Conservation (phyloP, 2,113 vertebrate species). For the Herpetotheres cachinnans region DNA sequence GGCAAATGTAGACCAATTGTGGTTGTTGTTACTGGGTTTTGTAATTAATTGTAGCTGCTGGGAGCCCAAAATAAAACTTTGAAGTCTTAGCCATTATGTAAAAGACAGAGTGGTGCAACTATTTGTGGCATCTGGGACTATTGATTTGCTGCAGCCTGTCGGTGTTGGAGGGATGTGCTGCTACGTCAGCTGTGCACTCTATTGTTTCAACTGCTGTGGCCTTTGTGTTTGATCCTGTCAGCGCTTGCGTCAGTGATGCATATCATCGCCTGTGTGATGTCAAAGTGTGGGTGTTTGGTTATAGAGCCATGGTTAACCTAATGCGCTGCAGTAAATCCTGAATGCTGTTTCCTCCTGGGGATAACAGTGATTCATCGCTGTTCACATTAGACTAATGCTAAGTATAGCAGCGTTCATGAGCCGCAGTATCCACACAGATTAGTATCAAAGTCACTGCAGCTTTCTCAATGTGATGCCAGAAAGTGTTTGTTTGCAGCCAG, state of each 20-base stretch:
- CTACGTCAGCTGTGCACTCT: conserved; percentile 44
- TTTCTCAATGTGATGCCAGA: background rate
- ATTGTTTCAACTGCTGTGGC: conserved; percentile 49
- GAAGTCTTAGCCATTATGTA: conserved; percentile 27
- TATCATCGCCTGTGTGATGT: conserved; percentile 74
- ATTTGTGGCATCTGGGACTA: conserved; percentile 56
- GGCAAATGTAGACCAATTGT: background rate
- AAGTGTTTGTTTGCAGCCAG: conserved; percentile 14
- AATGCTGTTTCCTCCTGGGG: conserved; percentile 63
- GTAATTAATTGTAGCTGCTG: background rate
- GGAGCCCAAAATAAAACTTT: conserved; percentile 46
- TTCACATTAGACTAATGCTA: conserved; percentile 71
- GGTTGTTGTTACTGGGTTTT: background rate
- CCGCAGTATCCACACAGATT: conserved; percentile 41
- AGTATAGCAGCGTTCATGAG: conserved; percentile 65
- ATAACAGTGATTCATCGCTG: conserved; percentile 71
- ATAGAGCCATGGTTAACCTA: conserved; percentile 73
- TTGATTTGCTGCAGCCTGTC: conserved; percentile 44
- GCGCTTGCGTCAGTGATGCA: conserved; percentile 73
- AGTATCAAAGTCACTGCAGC: conserved; percentile 42
- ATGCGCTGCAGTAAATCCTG: conserved; percentile 74
- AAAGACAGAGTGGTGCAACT: conserved; percentile 50
- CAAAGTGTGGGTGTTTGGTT: conserved; percentile 74
- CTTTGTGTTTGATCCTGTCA: conserved; percentile 70
- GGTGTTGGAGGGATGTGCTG: conserved; percentile 16